Conservation (phyloP, 2,797 vertebrate species). For the Myripristis murdjan region DNA sequence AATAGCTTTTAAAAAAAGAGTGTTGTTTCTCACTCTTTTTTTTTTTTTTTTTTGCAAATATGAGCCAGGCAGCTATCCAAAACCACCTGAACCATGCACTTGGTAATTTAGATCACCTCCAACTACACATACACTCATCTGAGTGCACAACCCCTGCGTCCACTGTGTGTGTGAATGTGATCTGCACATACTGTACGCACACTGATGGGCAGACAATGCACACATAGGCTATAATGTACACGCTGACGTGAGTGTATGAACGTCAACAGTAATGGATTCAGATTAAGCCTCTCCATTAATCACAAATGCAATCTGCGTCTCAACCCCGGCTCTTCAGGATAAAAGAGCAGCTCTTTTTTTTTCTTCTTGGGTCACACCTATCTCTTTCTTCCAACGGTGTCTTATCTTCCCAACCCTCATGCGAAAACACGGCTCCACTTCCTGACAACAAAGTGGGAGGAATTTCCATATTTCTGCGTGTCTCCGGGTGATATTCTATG, state of each 20-base stretch:
- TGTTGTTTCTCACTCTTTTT: slow-evolving; percentile 36
- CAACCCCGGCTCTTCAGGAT: slow-evolving; percentile 19
- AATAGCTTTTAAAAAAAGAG: slow-evolving; percentile 17
- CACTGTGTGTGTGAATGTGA: too few relatives aligned
- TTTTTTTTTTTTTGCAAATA: too few relatives aligned
- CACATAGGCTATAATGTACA: slow-evolving; percentile 1
- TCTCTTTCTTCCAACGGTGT: neutral
- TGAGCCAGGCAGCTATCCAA: slow-evolving; percentile 31
- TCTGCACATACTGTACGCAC: neutral
- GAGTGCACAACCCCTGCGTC: neutral
- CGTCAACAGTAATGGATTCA: neutral
- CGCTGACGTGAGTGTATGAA: neutral
- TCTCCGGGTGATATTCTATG: neutral
- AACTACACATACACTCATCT: slow-evolving; percentile 1
- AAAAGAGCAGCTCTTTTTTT: slow-evolving; percentile 22
- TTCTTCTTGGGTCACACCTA: slow-evolving; percentile 12
- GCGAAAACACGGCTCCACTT: slow-evolving; percentile 37
- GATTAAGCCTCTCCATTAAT: slow-evolving; percentile 28
- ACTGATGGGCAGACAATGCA: slow-evolving; percentile 5
- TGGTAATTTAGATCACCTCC: slow-evolving; percentile 7
- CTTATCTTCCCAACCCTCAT: slow-evolving; percentile 44
- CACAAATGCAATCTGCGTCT: slow-evolving; percentile 26
- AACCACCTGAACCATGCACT: slow-evolving; percentile 28
- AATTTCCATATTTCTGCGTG: slow-evolving; percentile 22
- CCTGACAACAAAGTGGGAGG: slow-evolving; percentile 1